Conservation (phyloP, 2,797 vertebrate species). For the Gymnothorax reevesii region DNA sequence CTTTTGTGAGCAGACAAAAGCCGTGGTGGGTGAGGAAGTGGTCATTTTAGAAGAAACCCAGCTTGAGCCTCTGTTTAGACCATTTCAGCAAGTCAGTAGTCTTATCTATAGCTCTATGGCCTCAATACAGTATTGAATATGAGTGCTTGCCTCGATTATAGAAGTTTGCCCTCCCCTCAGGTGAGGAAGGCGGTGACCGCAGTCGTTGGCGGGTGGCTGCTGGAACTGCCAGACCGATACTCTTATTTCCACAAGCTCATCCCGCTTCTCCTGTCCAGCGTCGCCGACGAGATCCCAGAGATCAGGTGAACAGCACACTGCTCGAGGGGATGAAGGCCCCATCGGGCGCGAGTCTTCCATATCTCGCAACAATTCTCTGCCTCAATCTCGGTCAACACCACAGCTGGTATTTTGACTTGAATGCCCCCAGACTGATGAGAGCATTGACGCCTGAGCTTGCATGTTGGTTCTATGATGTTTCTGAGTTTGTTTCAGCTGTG, state of each 20-base stretch:
- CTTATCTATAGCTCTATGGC: neutral
- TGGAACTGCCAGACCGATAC: constrained; percentile 86
- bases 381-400: neutral
- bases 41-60: too few relatives aligned
- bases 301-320: constrained; percentile 68
- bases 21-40: neutral
- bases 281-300: constrained; percentile 85
- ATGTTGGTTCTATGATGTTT: neutral
- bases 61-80: too few relatives aligned
- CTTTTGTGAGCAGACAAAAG: too few relatives aligned
- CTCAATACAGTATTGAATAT: neutral
- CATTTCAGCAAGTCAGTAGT: too few relatives aligned
- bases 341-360: neutral
- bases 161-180: constrained; percentile 58
- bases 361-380: neutral
- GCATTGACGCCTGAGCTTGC: too few relatives aligned
- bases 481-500: neutral
- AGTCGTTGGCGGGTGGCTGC: constrained; percentile 86
- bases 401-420: too few relatives aligned
- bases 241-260: constrained; percentile 92
- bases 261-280: constrained; percentile 85
- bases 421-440: too few relatives aligned
- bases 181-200: constrained; percentile 84
- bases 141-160: neutral
- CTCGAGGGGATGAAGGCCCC: neutral